Evolutionary conservation across 2,888 invertebrate species (phyloP), one percentile per base, ranked within the genome.

Genomic region (Monoplex corrugatus): DNA sequence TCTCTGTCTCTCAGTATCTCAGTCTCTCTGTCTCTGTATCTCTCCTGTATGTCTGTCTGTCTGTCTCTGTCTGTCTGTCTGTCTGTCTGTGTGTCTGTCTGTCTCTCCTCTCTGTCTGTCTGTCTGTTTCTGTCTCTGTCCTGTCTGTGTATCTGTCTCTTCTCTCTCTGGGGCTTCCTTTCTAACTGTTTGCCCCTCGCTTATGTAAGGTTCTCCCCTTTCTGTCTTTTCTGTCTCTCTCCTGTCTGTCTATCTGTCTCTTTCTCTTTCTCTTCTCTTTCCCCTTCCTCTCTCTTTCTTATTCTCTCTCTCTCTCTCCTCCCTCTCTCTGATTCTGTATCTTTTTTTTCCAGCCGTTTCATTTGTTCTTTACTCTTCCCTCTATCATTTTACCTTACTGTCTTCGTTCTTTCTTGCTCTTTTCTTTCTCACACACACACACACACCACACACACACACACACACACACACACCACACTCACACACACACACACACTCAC

Each of bases 401-500:
- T 57, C 28, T 57, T 57, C 57, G 16, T 57, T 57, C 57, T 23
- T 57, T 57, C 57, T 57, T 57, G 8, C 19, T 8, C 19, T 50
- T 50, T 13, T 50, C 19, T 50, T 50, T 57, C 28, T 10, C 57
- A 45, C 28, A 83, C 32, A 83, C 1, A 45, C n/a, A 45, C 28
- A 45, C 45, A 32, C 13, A 45, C 45, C 45, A 6, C 2, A 40
- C 16, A 43, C 6, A 80, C 38, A 23, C 23, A 44, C 38, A 38
- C 38, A 80, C 80, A 78, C 78, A 78, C 78, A 78, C 78, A 78
- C 35, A 80, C 0, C 38, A 43, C 40, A 43, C 43, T 43, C 78
- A 78, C n/a, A 78, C 28, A 35, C 80, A 35, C 40, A 16, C 35
- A 35, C 80, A 40, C 80, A 40, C 80, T 23, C 80, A 40, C 80